Conservation (phyloP, 2,113 vertebrate species). For the Bubo blakistoni region DNA sequence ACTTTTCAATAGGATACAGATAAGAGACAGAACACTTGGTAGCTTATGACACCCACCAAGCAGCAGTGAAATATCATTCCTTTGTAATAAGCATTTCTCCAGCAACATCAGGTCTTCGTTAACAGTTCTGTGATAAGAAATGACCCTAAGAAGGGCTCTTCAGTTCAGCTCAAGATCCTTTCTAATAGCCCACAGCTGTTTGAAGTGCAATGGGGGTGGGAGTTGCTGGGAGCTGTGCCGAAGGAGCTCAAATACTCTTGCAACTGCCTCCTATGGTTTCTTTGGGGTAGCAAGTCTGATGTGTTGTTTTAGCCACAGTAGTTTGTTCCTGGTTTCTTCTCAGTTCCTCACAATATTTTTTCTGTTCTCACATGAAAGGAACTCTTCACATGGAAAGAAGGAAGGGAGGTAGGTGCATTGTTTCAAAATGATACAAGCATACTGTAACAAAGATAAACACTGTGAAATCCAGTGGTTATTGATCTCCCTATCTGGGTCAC, state of each 20-base stretch:
- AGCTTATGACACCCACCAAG: background rate
- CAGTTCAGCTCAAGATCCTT: background rate
- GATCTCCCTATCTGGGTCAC: background rate
- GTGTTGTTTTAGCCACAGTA: background rate
- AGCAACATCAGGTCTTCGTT: conserved; percentile 36
- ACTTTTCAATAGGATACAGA: background rate
- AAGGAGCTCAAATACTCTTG: background rate
- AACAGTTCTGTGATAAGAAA: conserved; percentile 38
- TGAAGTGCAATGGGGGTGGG: background rate
- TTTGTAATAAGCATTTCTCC: background rate
- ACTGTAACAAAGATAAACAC: background rate
- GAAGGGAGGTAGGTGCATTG: background rate
- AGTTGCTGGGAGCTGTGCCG: background rate
- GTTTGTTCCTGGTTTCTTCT: background rate
- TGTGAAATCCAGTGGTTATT: background rate
- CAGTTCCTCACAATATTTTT: background rate
- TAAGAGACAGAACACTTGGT: background rate
- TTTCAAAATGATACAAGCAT: background rate
- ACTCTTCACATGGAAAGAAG: background rate
- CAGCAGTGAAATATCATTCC: background rate
- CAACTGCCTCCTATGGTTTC: background rate
- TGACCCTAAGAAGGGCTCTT: background rate
- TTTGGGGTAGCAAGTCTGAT: background rate
- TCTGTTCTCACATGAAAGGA: background rate
- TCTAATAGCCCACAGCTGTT: conserved; percentile 58